Percentiles rank a stretch among this genome's conserved stretches.
These are phyloP conservation scores for Gnathochromis pfefferi DNA, from an alignment of 2,113 vertebrate genomes.

Conservation along the genomic window DNA sequence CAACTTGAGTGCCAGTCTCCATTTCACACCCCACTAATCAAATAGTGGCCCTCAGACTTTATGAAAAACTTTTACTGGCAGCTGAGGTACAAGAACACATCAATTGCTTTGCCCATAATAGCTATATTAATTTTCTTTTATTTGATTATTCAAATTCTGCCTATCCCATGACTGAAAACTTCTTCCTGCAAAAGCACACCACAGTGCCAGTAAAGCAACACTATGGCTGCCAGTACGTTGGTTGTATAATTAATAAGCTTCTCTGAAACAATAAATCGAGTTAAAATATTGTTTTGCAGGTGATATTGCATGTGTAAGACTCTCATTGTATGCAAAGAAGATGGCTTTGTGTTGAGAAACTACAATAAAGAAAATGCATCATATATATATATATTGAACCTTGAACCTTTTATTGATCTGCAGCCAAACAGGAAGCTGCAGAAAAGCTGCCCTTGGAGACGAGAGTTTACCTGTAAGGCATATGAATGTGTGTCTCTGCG, in stretches of 20 bases:
- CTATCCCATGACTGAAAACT: neutral
- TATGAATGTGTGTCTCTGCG: neutral
- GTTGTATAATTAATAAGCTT: neutral
- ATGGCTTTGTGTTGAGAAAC: neutral
- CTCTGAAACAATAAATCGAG: neutral
- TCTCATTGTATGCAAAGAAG: neutral
- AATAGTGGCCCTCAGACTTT: neutral
- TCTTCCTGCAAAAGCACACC: neutral
- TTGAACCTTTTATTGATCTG: neutral
- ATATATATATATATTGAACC: neutral
- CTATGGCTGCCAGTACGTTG: neutral
- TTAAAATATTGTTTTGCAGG: neutral
- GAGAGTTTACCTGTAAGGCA: neutral
- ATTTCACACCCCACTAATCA: neutral
- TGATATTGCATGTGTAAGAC: fast-evolving
- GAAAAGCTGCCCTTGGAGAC: neutral
- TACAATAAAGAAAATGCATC: neutral
- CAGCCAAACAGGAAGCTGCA: neutral
- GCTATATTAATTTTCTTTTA: neutral
- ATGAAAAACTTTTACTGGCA: neutral
- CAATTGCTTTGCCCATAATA: neutral
- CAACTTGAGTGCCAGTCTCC: neutral
- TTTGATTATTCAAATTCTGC: neutral
- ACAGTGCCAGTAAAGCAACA: neutral
- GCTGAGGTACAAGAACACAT: neutral